phyloP scores from a whole-genome alignment of 2,797 vertebrate species.

The Eulemur mongoz region DNA sequence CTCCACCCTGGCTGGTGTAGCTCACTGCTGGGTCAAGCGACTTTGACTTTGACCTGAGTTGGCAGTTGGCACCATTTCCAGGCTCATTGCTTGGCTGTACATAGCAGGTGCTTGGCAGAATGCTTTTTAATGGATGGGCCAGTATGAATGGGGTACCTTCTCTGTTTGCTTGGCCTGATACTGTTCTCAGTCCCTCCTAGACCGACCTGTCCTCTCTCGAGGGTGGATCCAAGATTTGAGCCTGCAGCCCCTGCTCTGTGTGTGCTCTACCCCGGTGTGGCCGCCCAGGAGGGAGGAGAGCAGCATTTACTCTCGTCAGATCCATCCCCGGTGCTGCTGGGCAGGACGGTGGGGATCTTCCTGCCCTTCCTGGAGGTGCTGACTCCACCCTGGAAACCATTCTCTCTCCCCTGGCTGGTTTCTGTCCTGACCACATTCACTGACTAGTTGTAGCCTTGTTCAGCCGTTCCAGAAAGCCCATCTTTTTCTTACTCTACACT shows the following conservation, averaged over 20 bases:
- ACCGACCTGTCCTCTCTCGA: neutral
- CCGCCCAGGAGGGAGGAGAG: neutral
- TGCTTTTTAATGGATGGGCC: constrained; percentile 1
- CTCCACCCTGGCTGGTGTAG: too few species aligned
- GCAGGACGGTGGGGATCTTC: neutral
- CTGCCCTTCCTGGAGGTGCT: neutral
- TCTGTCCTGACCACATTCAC: neutral
- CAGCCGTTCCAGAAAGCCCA: neutral
- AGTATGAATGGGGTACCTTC: neutral
- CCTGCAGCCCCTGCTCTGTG: neutral
- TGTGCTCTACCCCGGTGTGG: neutral
- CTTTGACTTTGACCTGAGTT: constrained; percentile 61
- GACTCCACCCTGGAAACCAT: neutral
- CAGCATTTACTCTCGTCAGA: neutral
- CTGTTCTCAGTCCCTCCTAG: neutral
- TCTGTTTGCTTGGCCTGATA: neutral
- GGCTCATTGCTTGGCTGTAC: neutral
- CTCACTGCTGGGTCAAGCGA: neutral
- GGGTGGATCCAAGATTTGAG: neutral
- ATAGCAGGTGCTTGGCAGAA: constrained; percentile 26
- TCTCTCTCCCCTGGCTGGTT: neutral
- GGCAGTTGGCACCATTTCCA: neutral
- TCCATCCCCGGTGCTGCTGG: neutral
- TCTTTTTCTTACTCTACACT: neutral
- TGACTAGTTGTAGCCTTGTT: neutral